phyloP scores from a whole-genome alignment of 2,113 vertebrate species.

The Sula dactylatra region DNA sequence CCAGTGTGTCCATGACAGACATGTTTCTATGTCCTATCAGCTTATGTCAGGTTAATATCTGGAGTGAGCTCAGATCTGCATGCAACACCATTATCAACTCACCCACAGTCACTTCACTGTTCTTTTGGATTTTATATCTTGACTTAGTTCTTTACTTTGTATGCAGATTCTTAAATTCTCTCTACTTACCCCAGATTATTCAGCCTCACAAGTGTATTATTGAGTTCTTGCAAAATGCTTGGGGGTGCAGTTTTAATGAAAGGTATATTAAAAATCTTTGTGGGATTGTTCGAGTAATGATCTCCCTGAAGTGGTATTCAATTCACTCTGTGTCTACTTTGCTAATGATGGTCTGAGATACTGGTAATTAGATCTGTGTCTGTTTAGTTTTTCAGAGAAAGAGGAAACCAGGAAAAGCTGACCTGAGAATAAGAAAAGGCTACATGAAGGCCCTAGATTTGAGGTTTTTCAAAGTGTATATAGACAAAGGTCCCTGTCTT shows the following conservation, averaged over 20 bases:
- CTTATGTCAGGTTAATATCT: neutral
- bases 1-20: neutral
- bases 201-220: neutral
- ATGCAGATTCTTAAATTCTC: neutral
- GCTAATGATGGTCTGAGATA: neutral
- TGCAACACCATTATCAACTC: neutral
- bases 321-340: neutral
- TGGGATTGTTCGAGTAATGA: neutral
- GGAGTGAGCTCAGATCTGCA: neutral
- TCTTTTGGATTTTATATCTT: neutral
- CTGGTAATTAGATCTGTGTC: neutral
- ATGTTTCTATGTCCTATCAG: neutral
- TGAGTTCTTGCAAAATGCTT: neutral
- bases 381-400: neutral
- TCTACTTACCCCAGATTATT: neutral
- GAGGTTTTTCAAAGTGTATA: neutral
- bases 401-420: neutral
- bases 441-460: neutral
- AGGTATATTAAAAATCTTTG: neutral
- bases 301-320: conserved; percentile 16
- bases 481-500: neutral
- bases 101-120: neutral
- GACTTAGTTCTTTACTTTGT: neutral
- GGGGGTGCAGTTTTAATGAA: neutral
- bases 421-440: neutral